Base-by-base conservation (phyloP, 2,113 vertebrate species). In the Forbesichthys agassizii region DNA sequence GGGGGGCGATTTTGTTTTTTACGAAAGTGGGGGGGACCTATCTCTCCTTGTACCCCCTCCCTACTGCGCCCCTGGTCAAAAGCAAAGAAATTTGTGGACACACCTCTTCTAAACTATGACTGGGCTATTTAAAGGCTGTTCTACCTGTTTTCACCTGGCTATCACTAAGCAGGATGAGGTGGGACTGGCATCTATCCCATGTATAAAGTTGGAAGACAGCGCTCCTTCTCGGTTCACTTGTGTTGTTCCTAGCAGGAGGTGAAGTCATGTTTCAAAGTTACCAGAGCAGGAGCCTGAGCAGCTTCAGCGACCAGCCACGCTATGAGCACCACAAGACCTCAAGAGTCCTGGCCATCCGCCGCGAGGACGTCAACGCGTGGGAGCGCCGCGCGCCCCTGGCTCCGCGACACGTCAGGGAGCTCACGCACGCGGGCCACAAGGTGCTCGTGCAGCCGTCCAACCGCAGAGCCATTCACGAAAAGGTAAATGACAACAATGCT, bases 361-460 rank as follows among this genome's bases (percentile, higher is more conserved):
- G 98, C 3, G 98, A 99, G 72, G 98, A 99, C 52, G 80, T 98
- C 73, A 99, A 95, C 4, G 94, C 92, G 0, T 99, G 98, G 98
- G 98, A 99, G 85, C 91, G 98, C 59, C 93, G 98, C 75, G 97
- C 96, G 0, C 98, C 98, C 0, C 91, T 99, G 12, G 96, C 97
- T 11, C 98, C 98, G 0, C 94, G 89, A 12, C 98, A 99, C 11
- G 86, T 99, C 58, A 96, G 93, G 64, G 94, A 95, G 51, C 85
- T 99, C 71, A 95, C 96, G 20, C 90, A 92, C n/a, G 91, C 95
- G 48, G 97, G 96, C 0, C 94, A 98, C 81, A 98, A 95, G 82
- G 96, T 99, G 66, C 86, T 99, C 71, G 94, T 99, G 16, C 98
- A 99, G 58, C 97, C 96, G 0, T 99, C 97, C 42, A 98, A 99